Percentiles rank a stretch among this genome's conserved stretches.
These are phyloP conservation scores for Onychomys torridus DNA, from an alignment of 2,797 vertebrate genomes.

Conservation along the genomic window DNA sequence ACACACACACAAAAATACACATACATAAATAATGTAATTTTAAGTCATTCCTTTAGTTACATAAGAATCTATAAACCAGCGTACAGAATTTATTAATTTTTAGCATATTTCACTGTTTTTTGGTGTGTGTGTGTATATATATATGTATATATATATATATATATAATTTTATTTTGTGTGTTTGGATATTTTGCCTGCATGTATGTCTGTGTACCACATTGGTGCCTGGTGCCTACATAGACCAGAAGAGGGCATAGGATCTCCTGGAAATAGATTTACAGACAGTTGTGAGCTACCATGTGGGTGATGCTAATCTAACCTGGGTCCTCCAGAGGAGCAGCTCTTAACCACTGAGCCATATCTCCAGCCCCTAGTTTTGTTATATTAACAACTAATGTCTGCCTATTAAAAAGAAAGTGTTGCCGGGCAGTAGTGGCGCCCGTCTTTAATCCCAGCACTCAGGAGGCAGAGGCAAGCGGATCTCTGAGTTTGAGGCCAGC, in stretches of 20 bases:
- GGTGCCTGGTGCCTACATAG: background rate
- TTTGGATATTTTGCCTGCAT: background rate
- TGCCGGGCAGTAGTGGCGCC: background rate
- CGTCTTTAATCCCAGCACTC: background rate
- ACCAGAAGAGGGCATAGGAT: background rate
- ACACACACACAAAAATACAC: background rate
- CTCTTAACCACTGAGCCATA: background rate
- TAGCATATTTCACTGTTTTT: background rate
- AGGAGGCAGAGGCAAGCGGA: background rate
- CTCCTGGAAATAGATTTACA: background rate
- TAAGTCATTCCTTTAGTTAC: background rate
- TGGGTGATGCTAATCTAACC: background rate
- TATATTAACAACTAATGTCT: background rate
- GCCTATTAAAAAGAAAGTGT: conserved; percentile 1
- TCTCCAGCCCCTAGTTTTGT: background rate
- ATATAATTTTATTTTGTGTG: background rate
- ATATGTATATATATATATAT: background rate
- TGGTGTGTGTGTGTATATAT: too few relatives aligned
- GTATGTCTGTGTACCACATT: too few relatives aligned
- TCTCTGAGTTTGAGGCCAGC: background rate
- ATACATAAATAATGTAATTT: background rate
- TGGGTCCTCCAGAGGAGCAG: background rate
- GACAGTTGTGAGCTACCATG: background rate
- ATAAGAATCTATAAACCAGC: background rate
- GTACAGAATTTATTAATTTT: background rate